Evolutionary conservation across 2,113 vertebrate species (phyloP).

Genomic region (Mormyrus lacerda): DNA sequence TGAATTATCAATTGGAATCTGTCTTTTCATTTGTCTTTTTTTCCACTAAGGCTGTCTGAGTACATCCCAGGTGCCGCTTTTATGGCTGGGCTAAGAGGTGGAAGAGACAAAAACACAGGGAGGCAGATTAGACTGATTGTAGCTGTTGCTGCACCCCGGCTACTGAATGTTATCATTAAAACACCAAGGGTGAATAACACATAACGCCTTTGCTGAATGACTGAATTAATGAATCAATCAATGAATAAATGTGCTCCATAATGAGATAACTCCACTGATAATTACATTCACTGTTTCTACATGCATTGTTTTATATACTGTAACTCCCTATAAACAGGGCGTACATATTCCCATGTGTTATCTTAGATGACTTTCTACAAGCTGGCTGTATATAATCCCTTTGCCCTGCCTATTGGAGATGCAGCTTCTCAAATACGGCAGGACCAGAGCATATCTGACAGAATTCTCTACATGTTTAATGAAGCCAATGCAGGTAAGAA

Average conservation of each 20-base stretch:
- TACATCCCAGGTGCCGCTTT: constrained; percentile 41
- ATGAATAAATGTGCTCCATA: not conserved
- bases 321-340: constrained; percentile 49
- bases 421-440: constrained; percentile 27
- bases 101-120: constrained; percentile 45
- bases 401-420: constrained; percentile 52
- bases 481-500: constrained; percentile 42
- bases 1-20: not conserved
- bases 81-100: constrained; percentile 43
- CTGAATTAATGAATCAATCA: not conserved
- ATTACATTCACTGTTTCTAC: constrained; percentile 50
- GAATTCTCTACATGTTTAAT: constrained; percentile 32
- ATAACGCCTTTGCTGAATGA: not conserved
- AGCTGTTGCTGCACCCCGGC: constrained; percentile 50
- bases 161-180: constrained; percentile 54
- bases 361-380: constrained; percentile 57
- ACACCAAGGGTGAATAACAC: constrained; percentile 49
- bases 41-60: constrained; percentile 46
- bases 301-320: constrained; percentile 48
- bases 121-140: constrained; percentile 50
- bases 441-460: constrained; percentile 10
- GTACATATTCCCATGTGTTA: constrained; percentile 47
- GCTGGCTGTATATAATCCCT: constrained; percentile 51
- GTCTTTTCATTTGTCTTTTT: not conserved
- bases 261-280: too few relatives aligned